These are phyloP conservation scores for Lepidostoma basale DNA, from an alignment of 1,140 invertebrate species.

Conservation along the genomic window DNA sequence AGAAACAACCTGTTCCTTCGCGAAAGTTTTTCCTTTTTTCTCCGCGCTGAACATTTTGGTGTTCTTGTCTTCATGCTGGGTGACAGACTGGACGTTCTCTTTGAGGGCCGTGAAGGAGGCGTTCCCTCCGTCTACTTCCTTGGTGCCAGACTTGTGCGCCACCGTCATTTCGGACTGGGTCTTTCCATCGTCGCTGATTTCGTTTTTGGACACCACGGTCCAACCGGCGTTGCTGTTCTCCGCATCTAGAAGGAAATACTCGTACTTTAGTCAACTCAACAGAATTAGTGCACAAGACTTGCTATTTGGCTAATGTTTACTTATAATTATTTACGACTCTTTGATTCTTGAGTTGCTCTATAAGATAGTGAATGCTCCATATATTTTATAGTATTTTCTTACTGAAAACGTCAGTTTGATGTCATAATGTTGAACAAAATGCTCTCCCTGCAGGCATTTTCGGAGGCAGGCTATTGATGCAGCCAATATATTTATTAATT, in stretches of 20 bases:
- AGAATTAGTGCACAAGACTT: no score
- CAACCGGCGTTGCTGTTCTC: conserved; percentile 58
- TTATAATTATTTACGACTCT: no score
- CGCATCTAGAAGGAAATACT: conserved; percentile 49
- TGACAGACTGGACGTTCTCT: conserved; percentile 62
- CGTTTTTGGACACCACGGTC: conserved; percentile 58
- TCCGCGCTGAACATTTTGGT: conserved; percentile 66
- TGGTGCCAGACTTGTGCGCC: conserved; percentile 60
- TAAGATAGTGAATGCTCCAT: no score
- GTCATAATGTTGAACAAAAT: no score
- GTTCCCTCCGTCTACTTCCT: conserved; percentile 66
- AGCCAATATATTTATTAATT: no score
- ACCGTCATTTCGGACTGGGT: conserved; percentile 54
- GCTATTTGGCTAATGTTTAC: no score
- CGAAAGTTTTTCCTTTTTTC: conserved; percentile 62
- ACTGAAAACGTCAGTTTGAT: no score
- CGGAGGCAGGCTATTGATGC: no score
- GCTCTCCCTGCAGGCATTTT: no score
- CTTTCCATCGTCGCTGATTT: conserved; percentile 56
- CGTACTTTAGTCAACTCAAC: no score
- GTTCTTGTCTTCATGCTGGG: conserved; percentile 67
- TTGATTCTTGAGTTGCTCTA: no score
- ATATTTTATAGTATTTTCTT: no score
- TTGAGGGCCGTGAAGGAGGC: conserved; percentile 66
- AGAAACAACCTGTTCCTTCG: conserved; percentile 65